Evolutionary conservation across 2,888 invertebrate species (phyloP).

Genomic region (Drosophila rubida): DNA sequence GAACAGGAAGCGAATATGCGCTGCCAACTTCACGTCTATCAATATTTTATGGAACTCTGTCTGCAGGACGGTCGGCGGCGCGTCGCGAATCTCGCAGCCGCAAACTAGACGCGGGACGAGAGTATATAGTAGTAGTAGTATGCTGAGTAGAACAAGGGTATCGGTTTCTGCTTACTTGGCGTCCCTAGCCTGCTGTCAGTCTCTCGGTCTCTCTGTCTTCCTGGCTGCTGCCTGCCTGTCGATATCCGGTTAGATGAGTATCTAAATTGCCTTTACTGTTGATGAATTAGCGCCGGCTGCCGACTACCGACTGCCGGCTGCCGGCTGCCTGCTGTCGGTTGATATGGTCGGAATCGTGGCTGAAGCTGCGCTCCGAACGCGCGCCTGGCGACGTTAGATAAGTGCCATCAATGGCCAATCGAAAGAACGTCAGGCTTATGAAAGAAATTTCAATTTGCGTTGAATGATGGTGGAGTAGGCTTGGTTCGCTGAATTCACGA

Average conservation of each 20-base stretch:
- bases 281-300: slow-evolving; percentile 75
- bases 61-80: slow-evolving; percentile 55
- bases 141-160: slow-evolving; percentile 36
- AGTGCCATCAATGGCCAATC: slow-evolving; percentile 59
- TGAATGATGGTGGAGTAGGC: slow-evolving; percentile 56
- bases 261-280: slow-evolving; percentile 81
- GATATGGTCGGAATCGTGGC: slow-evolving; percentile 20
- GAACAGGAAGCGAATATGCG: slow-evolving; percentile 78
- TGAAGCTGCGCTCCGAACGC: slow-evolving; percentile 13
- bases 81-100: slow-evolving; percentile 41
- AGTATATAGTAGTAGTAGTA: slow-evolving; percentile 8
- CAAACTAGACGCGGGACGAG: slow-evolving; percentile 34
- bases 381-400: slow-evolving; percentile 54
- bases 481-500: neutral
- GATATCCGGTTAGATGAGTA: slow-evolving; percentile 82
- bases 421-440: slow-evolving; percentile 34
- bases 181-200: slow-evolving; percentile 18
- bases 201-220: slow-evolving; percentile 2
- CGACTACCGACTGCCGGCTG: slow-evolving; percentile 52
- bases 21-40: slow-evolving; percentile 81
- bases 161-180: slow-evolving; percentile 60
- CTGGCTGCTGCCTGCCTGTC: slow-evolving; percentile 58
- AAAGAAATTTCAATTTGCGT: slow-evolving; percentile 75
- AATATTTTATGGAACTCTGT: slow-evolving; percentile 80
- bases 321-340: slow-evolving; percentile 36